A percentile compares a stretch with the other conserved stretches of the same genome.
phyloP scores from a whole-genome alignment of 2,797 vertebrate genomes.

The Enteromius viviparus region DNA sequence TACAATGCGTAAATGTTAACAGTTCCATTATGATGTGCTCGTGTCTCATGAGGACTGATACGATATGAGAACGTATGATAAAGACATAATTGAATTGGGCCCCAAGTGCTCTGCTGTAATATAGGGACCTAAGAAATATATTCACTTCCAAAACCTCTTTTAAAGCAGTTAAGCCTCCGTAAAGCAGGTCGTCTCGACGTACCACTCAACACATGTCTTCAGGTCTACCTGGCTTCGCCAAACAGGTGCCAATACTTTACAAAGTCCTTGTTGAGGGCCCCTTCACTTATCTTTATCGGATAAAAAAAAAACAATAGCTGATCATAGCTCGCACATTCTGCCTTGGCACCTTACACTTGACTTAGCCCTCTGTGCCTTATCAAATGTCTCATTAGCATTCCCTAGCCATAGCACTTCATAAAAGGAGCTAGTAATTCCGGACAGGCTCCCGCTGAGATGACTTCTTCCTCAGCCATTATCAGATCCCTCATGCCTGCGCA shows the following conservation, averaged over 20 bases:
- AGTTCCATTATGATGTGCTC: slow-evolving; percentile 52
- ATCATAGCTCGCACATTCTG: not conserved
- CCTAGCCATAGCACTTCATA: slow-evolving; percentile 62
- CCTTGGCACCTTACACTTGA: slow-evolving; percentile 67
- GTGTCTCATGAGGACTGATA: slow-evolving; percentile 22
- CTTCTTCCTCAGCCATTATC: slow-evolving; percentile 70
- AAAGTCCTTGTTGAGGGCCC: not conserved
- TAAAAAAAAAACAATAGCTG: slow-evolving; percentile 3
- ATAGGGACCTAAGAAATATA: slow-evolving; percentile 23
- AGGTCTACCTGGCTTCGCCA: not conserved
- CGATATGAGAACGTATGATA: slow-evolving; percentile 51
- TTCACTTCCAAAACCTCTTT: slow-evolving; percentile 4
- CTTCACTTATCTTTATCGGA: not conserved
- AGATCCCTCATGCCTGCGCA: slow-evolving; percentile 68
- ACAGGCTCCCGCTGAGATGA: slow-evolving; percentile 62
- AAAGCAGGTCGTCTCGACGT: not conserved
- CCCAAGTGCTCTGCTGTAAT: slow-evolving; percentile 30
- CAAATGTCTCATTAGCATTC: slow-evolving; percentile 73
- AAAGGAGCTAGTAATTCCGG: slow-evolving; percentile 69
- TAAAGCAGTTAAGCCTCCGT: not conserved
- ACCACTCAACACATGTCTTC: not conserved
- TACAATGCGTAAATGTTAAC: slow-evolving; percentile 49
- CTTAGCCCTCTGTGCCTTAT: slow-evolving; percentile 68
- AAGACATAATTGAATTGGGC: slow-evolving; percentile 46
- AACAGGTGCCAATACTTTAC: not conserved